Conservation (phyloP, 2,797 vertebrate species). For the Acipenser ruthenus region DNA sequence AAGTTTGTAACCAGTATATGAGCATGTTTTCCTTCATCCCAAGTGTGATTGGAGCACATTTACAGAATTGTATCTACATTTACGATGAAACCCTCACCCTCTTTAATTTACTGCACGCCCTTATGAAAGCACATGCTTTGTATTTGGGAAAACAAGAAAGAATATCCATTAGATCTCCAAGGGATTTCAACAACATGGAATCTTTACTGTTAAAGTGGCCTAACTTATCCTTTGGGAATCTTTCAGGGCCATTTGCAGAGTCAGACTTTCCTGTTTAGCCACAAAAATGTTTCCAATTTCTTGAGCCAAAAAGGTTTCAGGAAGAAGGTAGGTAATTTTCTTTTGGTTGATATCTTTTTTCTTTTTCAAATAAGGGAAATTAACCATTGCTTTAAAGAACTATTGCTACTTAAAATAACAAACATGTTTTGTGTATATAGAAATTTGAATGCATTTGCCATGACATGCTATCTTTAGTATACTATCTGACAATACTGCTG, state of each 20-base stretch:
- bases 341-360: neutral
- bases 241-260: slow-evolving; percentile 13
- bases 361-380: neutral
- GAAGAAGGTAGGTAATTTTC: neutral
- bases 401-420: slow-evolving; percentile 14
- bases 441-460: neutral
- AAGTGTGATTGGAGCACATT: no score
- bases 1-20: no score
- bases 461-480: neutral
- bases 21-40: no score
- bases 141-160: slow-evolving; percentile 5
- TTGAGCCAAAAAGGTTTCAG: slow-evolving; percentile 10
- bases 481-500: neutral
- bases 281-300: slow-evolving; percentile 17
- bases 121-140: no score
- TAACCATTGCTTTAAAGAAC: slow-evolving; percentile 15
- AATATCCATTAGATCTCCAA: neutral
- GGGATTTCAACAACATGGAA: slow-evolving; percentile 11
- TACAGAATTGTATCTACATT: no score
- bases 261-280: slow-evolving; percentile 21
- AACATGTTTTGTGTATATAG: neutral
- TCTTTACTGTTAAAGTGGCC: slow-evolving; percentile 17
- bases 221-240: slow-evolving; percentile 4
- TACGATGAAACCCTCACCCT: no score
- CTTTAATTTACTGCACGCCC: no score